Conservation (phyloP, 2,888 invertebrate species). For the Deroplatys truncata region DNA sequence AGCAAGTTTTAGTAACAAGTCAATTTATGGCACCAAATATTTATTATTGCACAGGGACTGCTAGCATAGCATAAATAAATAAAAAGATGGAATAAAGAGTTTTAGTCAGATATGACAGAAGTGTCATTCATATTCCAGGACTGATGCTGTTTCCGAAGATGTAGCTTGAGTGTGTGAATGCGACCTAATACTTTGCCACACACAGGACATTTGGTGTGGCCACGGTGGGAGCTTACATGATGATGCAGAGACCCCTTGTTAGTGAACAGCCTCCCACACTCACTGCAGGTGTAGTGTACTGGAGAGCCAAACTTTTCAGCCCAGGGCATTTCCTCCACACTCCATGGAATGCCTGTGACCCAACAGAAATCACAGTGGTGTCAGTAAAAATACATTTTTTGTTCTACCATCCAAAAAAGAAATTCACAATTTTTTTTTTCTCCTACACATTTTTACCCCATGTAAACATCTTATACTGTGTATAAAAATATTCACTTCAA, state of each 20-base stretch:
- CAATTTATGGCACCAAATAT: not conserved
- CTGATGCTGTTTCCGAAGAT: not conserved
- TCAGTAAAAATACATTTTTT: not conserved
- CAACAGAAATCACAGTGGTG: not conserved
- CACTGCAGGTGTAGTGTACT: conserved; percentile 10
- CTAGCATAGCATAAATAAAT: not conserved
- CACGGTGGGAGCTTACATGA: conserved; percentile 40
- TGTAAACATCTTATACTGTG: too few species aligned
- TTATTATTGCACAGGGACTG: not conserved
- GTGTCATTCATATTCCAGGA: not conserved
- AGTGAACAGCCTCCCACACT: conserved; percentile 27
- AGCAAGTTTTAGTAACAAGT: not conserved
- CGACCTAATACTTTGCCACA: conserved; percentile 36
- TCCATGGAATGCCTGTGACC: not conserved
- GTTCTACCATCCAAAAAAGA: not conserved
- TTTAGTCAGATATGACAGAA: not conserved
- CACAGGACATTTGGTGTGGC: conserved; percentile 48
- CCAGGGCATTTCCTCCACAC: not conserved
- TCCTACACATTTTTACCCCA: not conserved
- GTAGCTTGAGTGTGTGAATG: conserved; percentile 17
- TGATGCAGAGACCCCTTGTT: conserved; percentile 24
- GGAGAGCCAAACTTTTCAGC: not conserved
- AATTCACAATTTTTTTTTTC: not conserved
- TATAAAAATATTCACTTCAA: too few species aligned
- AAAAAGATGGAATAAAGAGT: not conserved